Evolutionary conservation across 1,140 invertebrate species (phyloP), one percentile per base, ranked within the genome.

Genomic region (Octopus bimaculoides): DNA sequence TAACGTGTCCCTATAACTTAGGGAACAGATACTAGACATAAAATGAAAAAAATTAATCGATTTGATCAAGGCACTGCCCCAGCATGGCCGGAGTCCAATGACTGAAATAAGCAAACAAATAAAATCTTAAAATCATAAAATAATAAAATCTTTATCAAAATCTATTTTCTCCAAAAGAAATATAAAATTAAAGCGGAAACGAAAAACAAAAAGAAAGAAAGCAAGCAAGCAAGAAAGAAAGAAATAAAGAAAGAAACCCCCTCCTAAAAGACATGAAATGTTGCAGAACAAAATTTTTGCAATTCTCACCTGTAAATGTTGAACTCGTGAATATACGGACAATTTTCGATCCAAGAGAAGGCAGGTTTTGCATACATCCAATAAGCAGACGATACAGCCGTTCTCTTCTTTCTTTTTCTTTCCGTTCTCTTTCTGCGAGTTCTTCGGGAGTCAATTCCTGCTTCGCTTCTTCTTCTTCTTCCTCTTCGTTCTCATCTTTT

Each of bases 241-340:
- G 5, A 54, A 5, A 54, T 52, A n/a, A 55, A 26, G 20, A 66
- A 56, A 66, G 26, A 77, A 69, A 17, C 7, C n/a, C n/a, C n/a
- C n/a, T n/a, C n/a, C n/a, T n/a, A n/a, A n/a, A n/a, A n/a, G n/a
- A n/a, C n/a, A n/a, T n/a, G n/a, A n/a, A n/a, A n/a, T n/a, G n/a
- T n/a, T n/a, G n/a, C n/a, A n/a, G n/a, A n/a, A n/a, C n/a, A n/a
- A n/a, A n/a, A n/a, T n/a, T n/a, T n/a, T 53, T 26, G 5, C 53
- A 52, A 7, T 75, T 77, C 85, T 92, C 92, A 98, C 97, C 97
- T 88, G 98, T 99, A 87, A 99, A 99, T 0, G 98, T 99, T 0
- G 97, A 99, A 87, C 97, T 98, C 17, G 97, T 99, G 88, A 99
- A 99, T 85, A 99, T 99, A 81, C 98, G 93, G 20, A 99, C 97